Conservation (phyloP, 2,113 vertebrate species). For the Erythrolamprus reginae region DNA sequence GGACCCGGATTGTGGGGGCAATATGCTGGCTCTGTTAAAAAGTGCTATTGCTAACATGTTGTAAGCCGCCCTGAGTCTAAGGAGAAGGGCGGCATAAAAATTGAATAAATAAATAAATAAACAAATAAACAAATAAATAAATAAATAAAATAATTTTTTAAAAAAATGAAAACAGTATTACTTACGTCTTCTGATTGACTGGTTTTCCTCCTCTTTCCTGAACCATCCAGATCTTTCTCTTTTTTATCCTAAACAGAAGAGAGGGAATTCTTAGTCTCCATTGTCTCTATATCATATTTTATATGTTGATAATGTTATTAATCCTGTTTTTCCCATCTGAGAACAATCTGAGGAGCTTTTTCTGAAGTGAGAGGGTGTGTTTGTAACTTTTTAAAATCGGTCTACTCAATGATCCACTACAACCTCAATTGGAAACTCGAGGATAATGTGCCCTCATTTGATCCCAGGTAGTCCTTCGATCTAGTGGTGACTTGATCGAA, state of each 20-base stretch:
- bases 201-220: constrained; percentile 92
- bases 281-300: background rate
- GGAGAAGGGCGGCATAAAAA: too few species aligned
- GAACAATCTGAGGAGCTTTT: background rate
- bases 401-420: too few species aligned
- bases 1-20: too few species aligned
- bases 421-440: background rate
- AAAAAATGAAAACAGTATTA: constrained; percentile 31
- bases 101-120: too few species aligned
- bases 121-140: too few species aligned
- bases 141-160: too few species aligned
- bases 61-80: too few species aligned
- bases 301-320: background rate
- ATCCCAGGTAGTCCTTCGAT: background rate
- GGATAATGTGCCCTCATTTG: background rate
- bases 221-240: constrained; percentile 86
- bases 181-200: constrained; percentile 94
- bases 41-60: too few species aligned
- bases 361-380: background rate
- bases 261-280: background rate
- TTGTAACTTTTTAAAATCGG: background rate
- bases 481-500: too few species aligned
- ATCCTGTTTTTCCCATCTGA: background rate
- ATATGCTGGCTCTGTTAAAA: too few species aligned
- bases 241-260: constrained; percentile 85